Evolutionary conservation across 2,797 vertebrate species (phyloP), one percentile per base, ranked within the genome.

Genomic region (Phataginus tetradactyla): DNA sequence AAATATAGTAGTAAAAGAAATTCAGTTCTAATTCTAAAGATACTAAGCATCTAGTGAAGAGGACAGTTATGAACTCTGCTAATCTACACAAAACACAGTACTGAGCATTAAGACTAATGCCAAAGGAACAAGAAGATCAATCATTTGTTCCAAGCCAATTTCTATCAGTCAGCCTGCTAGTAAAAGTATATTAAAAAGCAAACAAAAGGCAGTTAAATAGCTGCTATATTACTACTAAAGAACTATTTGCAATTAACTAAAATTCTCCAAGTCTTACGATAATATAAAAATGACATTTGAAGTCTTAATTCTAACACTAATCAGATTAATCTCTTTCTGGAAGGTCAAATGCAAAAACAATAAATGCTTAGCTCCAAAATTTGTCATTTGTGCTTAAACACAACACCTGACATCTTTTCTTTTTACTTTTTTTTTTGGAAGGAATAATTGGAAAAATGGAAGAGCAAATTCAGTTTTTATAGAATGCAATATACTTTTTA

Each of bases 251-350:
- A 72, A 49, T 78, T 55, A 84, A 63, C 55, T 49, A 71, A 12
- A 88, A 32, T 94, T 92, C 49, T 92, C 29, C 21, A 79, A 69
- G 45, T 63, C 79, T 92, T 84, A 55, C 5, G 87, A 83, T 39
- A 59, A 68, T 42, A 51, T 39, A 83, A 89, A 88, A 81, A 79
- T 17, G 21, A 89, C 27, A 72, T 21, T 85, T 63, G 25, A 59
- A 90, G 72, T 86, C 51, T 90, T 92, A 90, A 91, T 95, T 80
- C 32, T 94, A 93, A 90, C 21, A 63, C 12, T 74, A 89, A 91
- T 63, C 55, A 92, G 63, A 63, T 79, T 92, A 77, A n/a, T 86
- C 61, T 92, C 15, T 91, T 95, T 91, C 81, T 92, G 39, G 37
- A 94, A 96, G 74, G 21, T 69, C 39, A 86, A 89, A 66, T 25